Conservation (phyloP, 2,888 invertebrate genomes). For the Yponomeuta malinellus region DNA sequence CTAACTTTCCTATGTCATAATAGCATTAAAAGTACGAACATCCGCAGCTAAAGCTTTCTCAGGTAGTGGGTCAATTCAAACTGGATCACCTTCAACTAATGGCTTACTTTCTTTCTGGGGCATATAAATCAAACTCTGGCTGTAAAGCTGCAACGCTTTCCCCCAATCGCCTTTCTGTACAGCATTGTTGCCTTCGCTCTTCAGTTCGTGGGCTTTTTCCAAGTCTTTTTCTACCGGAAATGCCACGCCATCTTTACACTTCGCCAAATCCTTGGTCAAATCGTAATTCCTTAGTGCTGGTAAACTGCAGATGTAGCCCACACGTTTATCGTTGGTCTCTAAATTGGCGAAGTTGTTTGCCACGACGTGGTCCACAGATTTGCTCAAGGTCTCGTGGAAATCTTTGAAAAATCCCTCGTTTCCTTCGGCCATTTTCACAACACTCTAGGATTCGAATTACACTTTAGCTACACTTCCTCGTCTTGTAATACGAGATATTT, state of each 20-base stretch:
- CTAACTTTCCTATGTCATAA: not conserved
- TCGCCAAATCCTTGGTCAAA: conserved; percentile 57
- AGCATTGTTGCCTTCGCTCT: conserved; percentile 82
- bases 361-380: conserved; percentile 71
- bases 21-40: not conserved
- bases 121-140: conserved; percentile 79
- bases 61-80: not conserved
- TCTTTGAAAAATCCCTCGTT: conserved; percentile 77
- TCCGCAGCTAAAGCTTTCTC: not conserved
- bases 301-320: conserved; percentile 76
- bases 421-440: conserved; percentile 48
- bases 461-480: not conserved
- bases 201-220: conserved; percentile 77
- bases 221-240: conserved; percentile 73
- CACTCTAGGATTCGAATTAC: conserved; percentile 11
- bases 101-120: conserved; percentile 81
- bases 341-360: conserved; percentile 79
- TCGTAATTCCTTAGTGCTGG: conserved; percentile 65
- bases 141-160: conserved; percentile 82
- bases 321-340: conserved; percentile 79
- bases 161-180: conserved; percentile 83
- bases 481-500: not conserved
- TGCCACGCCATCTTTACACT: conserved; percentile 45
- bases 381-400: conserved; percentile 77
- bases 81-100: not conserved